Percentiles rank a stretch among this genome's conserved stretches.
Evolutionary conservation across 2,888 invertebrate species (phyloP).

Genomic region (Pyrgus malvae): DNA sequence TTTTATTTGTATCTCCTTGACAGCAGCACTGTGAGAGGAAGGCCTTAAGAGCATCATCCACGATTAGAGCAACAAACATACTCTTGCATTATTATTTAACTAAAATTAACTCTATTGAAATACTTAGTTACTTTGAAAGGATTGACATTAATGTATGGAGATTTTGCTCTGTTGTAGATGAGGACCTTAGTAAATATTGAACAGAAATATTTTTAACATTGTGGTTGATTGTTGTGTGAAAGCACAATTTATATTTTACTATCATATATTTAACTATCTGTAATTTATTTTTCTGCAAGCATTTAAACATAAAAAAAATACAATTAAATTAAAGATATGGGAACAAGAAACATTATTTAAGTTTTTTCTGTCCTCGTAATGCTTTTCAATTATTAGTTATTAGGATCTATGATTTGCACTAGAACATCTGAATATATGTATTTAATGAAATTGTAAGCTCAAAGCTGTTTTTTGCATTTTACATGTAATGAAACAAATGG

Average conservation of each 20-base stretch:
- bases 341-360: neutral
- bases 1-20: too few species aligned
- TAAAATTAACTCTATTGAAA: too few species aligned
- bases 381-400: neutral
- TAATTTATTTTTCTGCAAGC: neutral
- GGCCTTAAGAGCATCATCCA: too few species aligned
- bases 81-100: too few species aligned
- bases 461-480: slow-evolving; percentile 2
- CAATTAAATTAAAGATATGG: slow-evolving; percentile 4
- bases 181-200: too few species aligned
- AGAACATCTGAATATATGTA: neutral
- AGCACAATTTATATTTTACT: slow-evolving; percentile 14
- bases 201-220: neutral
- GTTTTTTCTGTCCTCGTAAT: neutral
- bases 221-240: slow-evolving; percentile 4
- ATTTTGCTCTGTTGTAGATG: too few species aligned
- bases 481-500: neutral
- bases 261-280: neutral
- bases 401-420: slow-evolving; percentile 12
- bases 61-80: too few species aligned
- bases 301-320: neutral
- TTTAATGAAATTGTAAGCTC: neutral
- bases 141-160: too few species aligned
- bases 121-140: too few species aligned
- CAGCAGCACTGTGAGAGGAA: too few species aligned